These are phyloP conservation scores for Zootoca vivipara DNA, from an alignment of 2,113 vertebrate species.

Conservation along the genomic window DNA sequence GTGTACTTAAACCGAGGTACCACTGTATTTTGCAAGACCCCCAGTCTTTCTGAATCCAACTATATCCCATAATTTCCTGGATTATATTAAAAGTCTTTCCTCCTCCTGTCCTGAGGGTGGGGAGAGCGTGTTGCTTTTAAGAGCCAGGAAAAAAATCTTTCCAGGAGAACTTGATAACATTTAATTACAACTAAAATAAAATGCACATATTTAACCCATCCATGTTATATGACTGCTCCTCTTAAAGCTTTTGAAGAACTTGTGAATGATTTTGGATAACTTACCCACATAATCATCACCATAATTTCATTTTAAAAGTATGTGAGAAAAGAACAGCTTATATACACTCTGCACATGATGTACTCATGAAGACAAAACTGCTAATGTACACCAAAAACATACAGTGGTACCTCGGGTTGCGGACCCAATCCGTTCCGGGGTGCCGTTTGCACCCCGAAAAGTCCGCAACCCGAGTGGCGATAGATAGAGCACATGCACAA, in stretches of 20 bases:
- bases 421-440: no score
- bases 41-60: not conserved
- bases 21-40: not conserved
- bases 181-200: not conserved
- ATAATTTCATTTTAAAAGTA: not conserved
- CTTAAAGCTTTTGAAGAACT: not conserved
- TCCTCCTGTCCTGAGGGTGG: not conserved
- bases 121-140: rapidly evolving
- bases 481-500: no score
- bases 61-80: not conserved
- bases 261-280: not conserved
- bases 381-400: not conserved
- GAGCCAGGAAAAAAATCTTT: rapidly evolving
- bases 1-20: no score
- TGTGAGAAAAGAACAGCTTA: not conserved
- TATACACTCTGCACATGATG: not conserved
- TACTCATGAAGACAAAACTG: not conserved
- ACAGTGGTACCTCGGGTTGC: no score
- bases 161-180: not conserved
- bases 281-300: not conserved
- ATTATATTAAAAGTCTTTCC: not conserved
- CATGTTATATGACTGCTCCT: not conserved
- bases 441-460: no score
- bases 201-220: not conserved
- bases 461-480: no score